Conservation (phyloP, 2,113 vertebrate genomes). For the Sinocyclocheilus grahami region DNA sequence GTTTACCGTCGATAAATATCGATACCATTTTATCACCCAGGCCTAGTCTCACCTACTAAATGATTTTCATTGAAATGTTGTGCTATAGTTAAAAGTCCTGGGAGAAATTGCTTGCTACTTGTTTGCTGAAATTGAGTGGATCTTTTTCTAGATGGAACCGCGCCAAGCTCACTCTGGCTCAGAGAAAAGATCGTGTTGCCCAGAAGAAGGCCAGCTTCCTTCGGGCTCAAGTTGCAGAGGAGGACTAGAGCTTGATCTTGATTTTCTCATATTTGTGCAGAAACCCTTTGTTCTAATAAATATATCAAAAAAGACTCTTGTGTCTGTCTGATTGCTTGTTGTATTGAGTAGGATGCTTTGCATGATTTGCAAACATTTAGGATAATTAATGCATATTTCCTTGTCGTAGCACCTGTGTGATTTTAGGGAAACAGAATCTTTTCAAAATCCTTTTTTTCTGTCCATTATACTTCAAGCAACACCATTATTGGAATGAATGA, state of each 20-base stretch:
- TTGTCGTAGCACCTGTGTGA: neutral
- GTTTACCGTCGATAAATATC: too few species aligned
- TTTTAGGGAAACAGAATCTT: neutral
- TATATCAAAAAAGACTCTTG: conserved; percentile 63
- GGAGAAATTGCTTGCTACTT: neutral
- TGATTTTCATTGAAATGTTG: neutral
- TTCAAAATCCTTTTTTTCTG: neutral
- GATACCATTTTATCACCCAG: too few species aligned
- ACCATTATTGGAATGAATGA: neutral
- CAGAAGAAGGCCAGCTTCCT: conserved; percentile 99
- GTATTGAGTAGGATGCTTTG: neutral
- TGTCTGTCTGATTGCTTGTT: neutral
- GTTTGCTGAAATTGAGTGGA: neutral
- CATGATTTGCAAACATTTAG: neutral
- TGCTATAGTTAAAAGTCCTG: neutral
- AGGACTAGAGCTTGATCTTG: conserved; percentile 75
- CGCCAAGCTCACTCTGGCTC: conserved; percentile 92
- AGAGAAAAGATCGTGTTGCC: conserved; percentile 96
- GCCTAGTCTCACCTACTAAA: neutral
- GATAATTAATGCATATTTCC: neutral
- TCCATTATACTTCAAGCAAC: too few species aligned
- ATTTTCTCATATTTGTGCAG: conserved; percentile 30
- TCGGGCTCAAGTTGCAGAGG: conserved; percentile 86
- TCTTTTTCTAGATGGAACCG: conserved; percentile 87
- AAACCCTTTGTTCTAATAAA: conserved; percentile 76